Evolutionary conservation across 2,113 vertebrate genomes (phyloP).

Genomic region (Mola mola): DNA sequence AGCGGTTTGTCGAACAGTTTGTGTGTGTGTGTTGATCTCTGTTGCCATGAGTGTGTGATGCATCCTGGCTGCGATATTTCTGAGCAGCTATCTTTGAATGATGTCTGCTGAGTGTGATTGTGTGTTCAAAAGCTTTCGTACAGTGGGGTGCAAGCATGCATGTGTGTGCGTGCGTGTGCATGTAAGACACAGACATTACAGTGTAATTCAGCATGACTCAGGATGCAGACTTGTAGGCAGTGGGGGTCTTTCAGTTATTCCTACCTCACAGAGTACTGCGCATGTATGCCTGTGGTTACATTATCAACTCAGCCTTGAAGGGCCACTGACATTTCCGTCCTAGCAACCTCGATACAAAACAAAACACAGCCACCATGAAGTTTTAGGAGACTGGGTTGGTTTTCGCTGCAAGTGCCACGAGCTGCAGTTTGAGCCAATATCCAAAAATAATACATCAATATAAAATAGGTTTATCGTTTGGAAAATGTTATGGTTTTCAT

Average conservation of each 20-base stretch:
- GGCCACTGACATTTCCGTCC: constrained; percentile 33
- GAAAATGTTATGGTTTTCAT: neutral
- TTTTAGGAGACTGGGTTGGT: no score
- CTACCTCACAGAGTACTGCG: no score
- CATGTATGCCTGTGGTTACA: neutral
- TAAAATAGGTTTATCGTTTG: neutral
- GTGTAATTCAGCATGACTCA: constrained; percentile 65
- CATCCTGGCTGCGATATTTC: constrained; percentile 69
- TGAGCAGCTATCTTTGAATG: constrained; percentile 60
- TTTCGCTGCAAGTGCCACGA: no score
- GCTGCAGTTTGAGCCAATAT: neutral
- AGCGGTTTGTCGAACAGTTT: constrained; percentile 24
- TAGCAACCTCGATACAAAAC: constrained; percentile 62
- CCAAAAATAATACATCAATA: neutral
- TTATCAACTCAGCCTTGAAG: constrained; percentile 31
- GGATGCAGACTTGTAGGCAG: constrained; percentile 28
- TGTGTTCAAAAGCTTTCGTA: constrained; percentile 28
- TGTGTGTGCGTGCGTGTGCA: constrained; percentile 28
- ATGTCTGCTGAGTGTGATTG: constrained; percentile 52
- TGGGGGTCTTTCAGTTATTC: constrained; percentile 44
- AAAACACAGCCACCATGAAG: constrained; percentile 28
- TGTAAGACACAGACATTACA: constrained; percentile 7
- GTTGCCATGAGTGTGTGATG: constrained; percentile 72
- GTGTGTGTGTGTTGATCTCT: constrained; percentile 58
- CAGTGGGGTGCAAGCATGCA: constrained; percentile 12